Conservation (phyloP, 2,113 vertebrate species). For the Callionymus lyra region DNA sequence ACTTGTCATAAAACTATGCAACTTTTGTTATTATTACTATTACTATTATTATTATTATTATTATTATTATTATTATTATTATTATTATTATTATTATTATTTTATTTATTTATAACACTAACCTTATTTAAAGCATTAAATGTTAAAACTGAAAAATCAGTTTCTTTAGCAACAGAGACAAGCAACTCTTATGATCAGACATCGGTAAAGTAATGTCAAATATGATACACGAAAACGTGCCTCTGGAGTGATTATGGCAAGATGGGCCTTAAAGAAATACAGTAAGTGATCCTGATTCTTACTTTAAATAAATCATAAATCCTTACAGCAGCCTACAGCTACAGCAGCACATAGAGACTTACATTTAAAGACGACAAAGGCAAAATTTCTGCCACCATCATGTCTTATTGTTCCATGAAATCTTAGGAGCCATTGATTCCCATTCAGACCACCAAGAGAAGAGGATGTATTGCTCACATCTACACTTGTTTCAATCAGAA, state of each 20-base stretch:
- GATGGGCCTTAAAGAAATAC: slow-evolving; percentile 39
- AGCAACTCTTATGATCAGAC: no score
- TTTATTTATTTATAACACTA: no score
- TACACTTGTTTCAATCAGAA: not conserved
- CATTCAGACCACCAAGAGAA: slow-evolving; percentile 19
- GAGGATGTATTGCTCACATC: slow-evolving; percentile 2
- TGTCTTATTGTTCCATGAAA: slow-evolving; percentile 14
- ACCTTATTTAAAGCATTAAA: no score
- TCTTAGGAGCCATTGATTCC: slow-evolving; percentile 21
- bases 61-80: no score
- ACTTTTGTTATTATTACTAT: no score
- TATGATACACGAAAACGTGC: slow-evolving; percentile 23
- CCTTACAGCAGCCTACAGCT: slow-evolving; percentile 21
- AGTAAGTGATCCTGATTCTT: slow-evolving; percentile 19
- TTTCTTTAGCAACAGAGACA: no score
- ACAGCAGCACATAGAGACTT: slow-evolving; percentile 28
- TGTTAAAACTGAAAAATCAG: no score
- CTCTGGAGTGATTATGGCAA: not conserved
- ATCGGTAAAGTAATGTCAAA: not conserved
- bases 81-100: no score
- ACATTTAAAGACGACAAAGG: slow-evolving; percentile 46
- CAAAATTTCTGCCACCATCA: slow-evolving; percentile 21
- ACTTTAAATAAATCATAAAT: no score
- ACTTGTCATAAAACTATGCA: no score
- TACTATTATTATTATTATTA: no score